Evolutionary conservation across 2,888 invertebrate genomes (phyloP), one percentile per base, ranked within the genome.

Genomic region (Philopedon plagiatum): DNA sequence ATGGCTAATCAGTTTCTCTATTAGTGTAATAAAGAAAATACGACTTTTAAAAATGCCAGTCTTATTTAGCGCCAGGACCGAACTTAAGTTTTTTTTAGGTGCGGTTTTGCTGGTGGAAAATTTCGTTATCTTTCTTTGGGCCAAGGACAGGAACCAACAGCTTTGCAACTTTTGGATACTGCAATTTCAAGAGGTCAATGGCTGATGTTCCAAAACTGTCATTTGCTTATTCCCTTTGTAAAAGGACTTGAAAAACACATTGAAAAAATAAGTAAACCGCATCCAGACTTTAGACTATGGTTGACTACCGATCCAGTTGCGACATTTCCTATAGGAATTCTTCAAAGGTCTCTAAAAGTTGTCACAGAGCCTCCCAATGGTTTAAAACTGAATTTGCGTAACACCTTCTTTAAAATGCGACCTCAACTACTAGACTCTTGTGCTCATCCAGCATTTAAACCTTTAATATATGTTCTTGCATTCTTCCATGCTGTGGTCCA

Each of bases 401-500:
- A 94, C 81, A 97, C 96, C 0, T 97, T 94, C 85, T 92, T 93
- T 85, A 96, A 96, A 87, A 91, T 97, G 87, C 89, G 92, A 0
- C 84, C 90, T n/a, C 90, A 91, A 74, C 89, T 91, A 0, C 86
- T 97, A 39, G 91, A 93, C 4, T 89, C 90, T 9, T 96, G 95
- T 82, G 80, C 86, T 0, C 96, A 97, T 84, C 86, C 88, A 0
- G 89, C 91, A n/a, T 97, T 92, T 86, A 92, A 92, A 79, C 89
- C 95, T 32, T 87, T 97, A 0, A 89, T 96, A 39, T 97, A 94
- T 83, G 96, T 95, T 1, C 87, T 97, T 44, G 95, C 95, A 0
- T 97, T 97, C 87, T 97, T 97, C 87, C 97, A 97, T 83, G 97
- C 95, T 7, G 96, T 97, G 0, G 93, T 97, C 0, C 94, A 94